A percentile compares a stretch with the other conserved stretches of the same genome.
Evolutionary conservation across 2,888 invertebrate genomes (phyloP).

Genomic region (Myopa tessellatipennis): DNA sequence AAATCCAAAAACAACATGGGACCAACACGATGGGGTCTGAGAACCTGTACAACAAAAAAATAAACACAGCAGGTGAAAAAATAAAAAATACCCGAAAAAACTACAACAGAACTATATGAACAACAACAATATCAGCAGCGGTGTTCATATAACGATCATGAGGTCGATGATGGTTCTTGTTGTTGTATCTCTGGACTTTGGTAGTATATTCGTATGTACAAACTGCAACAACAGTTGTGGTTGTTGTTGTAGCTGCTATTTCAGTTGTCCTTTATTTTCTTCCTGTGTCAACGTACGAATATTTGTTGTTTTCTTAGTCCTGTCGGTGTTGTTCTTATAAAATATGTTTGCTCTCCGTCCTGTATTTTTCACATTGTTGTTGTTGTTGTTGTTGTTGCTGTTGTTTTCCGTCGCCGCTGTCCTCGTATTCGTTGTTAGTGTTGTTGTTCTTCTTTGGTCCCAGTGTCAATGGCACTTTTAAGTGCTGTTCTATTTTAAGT

Average conservation of each 20-base stretch:
- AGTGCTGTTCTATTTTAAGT: neutral
- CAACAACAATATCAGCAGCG: neutral
- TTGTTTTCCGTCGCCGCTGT: neutral
- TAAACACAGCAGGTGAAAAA: no score
- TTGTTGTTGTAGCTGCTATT: neutral
- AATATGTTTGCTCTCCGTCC: neutral
- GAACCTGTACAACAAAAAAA: no score
- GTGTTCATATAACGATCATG: no score
- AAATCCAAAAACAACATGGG: neutral
- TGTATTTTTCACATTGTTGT: neutral
- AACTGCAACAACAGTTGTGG: no score
- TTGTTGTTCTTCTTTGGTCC: neutral
- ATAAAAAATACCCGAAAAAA: no score
- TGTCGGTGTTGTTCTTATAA: neutral
- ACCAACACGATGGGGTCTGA: no score
- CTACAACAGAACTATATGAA: no score
- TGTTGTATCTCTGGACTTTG: no score
- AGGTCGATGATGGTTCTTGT: no score
- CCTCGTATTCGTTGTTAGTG: neutral
- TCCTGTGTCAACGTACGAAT: neutral
- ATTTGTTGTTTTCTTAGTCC: no score
- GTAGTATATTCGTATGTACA: neutral
- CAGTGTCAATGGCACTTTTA: slow-evolving; percentile 13
- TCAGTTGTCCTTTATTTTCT: neutral
- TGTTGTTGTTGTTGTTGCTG: neutral